Base-by-base conservation (phyloP, 2,797 vertebrate species). In the Coccyzus lansbergi region DNA sequence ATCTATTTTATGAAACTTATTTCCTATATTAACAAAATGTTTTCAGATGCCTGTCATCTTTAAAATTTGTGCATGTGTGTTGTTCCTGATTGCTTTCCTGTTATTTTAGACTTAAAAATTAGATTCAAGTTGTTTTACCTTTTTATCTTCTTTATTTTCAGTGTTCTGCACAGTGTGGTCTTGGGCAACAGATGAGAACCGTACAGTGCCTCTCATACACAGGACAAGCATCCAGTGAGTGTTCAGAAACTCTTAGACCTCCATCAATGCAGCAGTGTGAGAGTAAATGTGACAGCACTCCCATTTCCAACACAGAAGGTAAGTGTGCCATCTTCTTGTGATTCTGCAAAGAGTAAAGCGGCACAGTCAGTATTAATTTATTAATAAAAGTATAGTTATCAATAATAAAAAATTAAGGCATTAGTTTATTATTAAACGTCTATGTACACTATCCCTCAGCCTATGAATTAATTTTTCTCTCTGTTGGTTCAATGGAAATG, bases 111-210 rank as follows among this genome's bases (percentile, higher is more conserved):
- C 83, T 69, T 93, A 28, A 88, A 69, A 85, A 28, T 46, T n/a
- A 19, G 2, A 80, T 68, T 15, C 22, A 36, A 15, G 4, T 44
- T 34, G 6, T 33, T 68, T 8, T 22, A 15, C 48, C 60, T 88
- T 92, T 91, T 36, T 75, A 10, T 77, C 31, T 81, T 29, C 85
- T 25, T 93, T 79, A 79, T 89, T 65, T 82, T 83, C 96, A 99
- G 99, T 99, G 99, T 91, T 99, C 99, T 68, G 99, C 99, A n/a
- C 99, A 99, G 58, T 99, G 99, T 91, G 99, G 99, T 93, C 98
- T 99, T 81, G 99, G 99, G 42, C 99, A 99, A 97, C 99, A 99
- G 96, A 99, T 99, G 98, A 97, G 99, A 96, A 98, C 98, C 13
- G 99, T 99, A 51, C 99, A 99, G 95, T 99, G 99, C 96, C 98